A percentile compares a stretch with the other conserved stretches of the same genome.
phyloP scores from a whole-genome alignment of 2,797 vertebrate species.

The Mico argentatus region DNA sequence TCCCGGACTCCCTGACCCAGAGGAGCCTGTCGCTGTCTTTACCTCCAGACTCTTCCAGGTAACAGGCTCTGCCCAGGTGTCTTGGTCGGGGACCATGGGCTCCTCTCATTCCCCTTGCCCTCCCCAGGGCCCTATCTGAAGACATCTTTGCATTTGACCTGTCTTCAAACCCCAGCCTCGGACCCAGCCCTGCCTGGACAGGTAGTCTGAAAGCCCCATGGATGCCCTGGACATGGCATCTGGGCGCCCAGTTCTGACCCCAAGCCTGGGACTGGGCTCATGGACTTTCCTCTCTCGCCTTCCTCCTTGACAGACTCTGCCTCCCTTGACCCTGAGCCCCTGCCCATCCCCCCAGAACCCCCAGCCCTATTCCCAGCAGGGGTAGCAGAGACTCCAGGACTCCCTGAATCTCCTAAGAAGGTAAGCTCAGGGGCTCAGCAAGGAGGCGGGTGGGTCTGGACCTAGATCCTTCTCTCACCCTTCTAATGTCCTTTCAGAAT shows the following conservation, averaged over 20 bases:
- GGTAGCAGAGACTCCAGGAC: not conserved
- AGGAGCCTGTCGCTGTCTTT: not conserved
- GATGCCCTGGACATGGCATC: not conserved
- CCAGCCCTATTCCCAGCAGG: not conserved
- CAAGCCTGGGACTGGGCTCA: not conserved
- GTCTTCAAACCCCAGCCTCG: conserved; percentile 16
- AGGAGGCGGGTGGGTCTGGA: not conserved
- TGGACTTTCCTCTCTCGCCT: not conserved
- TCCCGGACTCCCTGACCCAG: not conserved
- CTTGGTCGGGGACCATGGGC: not conserved
- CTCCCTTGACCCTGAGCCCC: conserved; percentile 5
- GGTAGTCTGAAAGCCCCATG: conserved; percentile 30
- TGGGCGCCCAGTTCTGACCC: not conserved
- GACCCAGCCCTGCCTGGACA: conserved; percentile 39
- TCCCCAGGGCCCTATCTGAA: conserved; percentile 22
- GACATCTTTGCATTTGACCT: conserved; percentile 50
- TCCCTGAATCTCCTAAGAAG: not conserved
- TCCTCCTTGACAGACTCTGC: conserved; percentile 35
- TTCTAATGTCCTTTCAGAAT: conserved; percentile 56
- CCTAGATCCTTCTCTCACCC: not conserved
- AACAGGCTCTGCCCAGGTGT: not conserved
- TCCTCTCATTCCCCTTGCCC: not conserved
- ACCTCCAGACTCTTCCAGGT: conserved; percentile 58
- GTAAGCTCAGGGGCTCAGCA: conserved; percentile 39
- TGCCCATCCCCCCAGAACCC: not conserved